Evolutionary conservation across 2,888 invertebrate species (phyloP), one percentile per base, ranked within the genome.

Genomic region (Spilosoma lubricipeda): DNA sequence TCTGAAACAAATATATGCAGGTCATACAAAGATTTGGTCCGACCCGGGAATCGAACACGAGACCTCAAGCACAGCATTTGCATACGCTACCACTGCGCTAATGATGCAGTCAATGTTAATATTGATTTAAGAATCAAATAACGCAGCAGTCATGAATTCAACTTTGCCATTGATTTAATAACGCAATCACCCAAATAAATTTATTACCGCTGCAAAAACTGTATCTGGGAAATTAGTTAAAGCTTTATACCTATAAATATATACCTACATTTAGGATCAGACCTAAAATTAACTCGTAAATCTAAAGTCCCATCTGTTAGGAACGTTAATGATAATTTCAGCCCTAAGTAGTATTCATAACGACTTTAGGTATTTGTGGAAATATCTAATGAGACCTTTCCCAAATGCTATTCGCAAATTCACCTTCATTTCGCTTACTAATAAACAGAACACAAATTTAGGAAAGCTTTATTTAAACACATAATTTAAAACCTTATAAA

Each of bases 261-360:
- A 59, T 9, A 59, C 27, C 20, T 33, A 30, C 2, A 67, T 68
- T 27, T 30, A 63, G 27, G 59, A 30, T 56, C n/a, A 63, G 30
- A 63, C 27, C 18, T 63, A 27, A 59, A 59, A 59, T 27, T 27
- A 27, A 59, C 59, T 59, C 59, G 30, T 63, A 63, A 63, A 63
- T 30, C 63, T 18, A 63, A 63, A 63, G 27, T 27, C 63, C 7
- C 30, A 30, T 30, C 27, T 30, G 30, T 30, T 30, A 30, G 30
- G 8, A 63, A 63, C 63, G 30, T 30, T 63, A 63, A 63, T 63
- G 63, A 63, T 63, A 63, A 63, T 63, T 30, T 30, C 63, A 30
- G 30, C 63, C 63, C 27, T 15, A 30, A 59, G 27, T 59, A 63
- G 63, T 63, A 63, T 63, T 63, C 63, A 63, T 63, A 30, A 63